Conservation (phyloP, 2,888 invertebrate species). For the Lordiphosa fenestrarum region DNA sequence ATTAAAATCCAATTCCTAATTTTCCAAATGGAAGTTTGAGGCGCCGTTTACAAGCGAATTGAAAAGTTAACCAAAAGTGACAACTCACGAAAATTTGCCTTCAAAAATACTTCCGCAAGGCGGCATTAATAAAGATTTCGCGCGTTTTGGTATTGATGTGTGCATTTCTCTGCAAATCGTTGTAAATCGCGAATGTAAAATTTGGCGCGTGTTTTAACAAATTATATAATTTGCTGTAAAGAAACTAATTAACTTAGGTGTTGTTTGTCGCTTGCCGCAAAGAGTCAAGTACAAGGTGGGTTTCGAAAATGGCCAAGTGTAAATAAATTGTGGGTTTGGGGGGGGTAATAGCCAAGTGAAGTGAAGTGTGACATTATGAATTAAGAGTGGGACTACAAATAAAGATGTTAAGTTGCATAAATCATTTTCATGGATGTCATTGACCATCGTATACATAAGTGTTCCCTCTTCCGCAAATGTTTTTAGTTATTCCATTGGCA, state of each 20-base stretch:
- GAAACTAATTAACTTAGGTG: constrained; percentile 30
- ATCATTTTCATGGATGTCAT: no score
- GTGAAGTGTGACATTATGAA: no score
- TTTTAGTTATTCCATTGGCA: no score
- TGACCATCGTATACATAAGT: no score
- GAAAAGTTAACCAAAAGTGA: constrained; percentile 6
- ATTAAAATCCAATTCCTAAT: constrained; percentile 8
- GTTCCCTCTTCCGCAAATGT: no score
- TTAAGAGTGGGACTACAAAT: no score
- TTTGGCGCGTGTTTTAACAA: constrained; percentile 36
- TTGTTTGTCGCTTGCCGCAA: constrained; percentile 7
- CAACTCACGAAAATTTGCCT: constrained; percentile 4
- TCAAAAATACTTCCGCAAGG: constrained; percentile 30
- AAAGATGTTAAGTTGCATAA: no score
- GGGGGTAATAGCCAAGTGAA: no score
- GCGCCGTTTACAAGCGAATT: constrained; percentile 11
- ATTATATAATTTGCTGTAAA: constrained; percentile 54
- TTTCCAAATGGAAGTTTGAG: background rate
- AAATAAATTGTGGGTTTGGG: background rate
- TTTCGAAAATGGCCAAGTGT: constrained; percentile 18
- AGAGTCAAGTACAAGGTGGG: constrained; percentile 58
- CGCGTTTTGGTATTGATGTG: constrained; percentile 19
- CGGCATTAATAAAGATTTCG: constrained; percentile 27
- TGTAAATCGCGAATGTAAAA: constrained; percentile 20
- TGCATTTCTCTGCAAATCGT: constrained; percentile 28